These are phyloP conservation scores for Colostygia pectinataria DNA, from an alignment of 2,888 invertebrate species.

Conservation along the genomic window DNA sequence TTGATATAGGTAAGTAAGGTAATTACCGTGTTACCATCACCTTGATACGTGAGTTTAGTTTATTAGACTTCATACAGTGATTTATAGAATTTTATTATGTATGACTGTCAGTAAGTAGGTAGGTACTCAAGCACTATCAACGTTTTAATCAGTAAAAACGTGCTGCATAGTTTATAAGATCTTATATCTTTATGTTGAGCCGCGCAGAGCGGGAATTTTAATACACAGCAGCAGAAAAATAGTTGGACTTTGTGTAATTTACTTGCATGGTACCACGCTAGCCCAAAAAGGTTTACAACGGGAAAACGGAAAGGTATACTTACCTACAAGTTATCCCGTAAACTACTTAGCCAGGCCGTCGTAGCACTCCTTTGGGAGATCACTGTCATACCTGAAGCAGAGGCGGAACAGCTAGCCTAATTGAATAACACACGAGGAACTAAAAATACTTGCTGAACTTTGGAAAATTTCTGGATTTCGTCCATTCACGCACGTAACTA, in stretches of 20 bases:
- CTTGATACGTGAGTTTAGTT: too few relatives aligned
- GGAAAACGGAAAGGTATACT: conserved; percentile 9
- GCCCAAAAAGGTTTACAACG: conserved; percentile 18
- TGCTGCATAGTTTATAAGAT: conserved; percentile 13
- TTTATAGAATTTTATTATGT: neutral
- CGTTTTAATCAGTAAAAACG: conserved; percentile 17
- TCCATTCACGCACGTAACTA: conserved; percentile 1
- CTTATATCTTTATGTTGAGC: conserved; percentile 11
- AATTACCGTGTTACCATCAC: too few relatives aligned
- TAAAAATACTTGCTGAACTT: conserved; percentile 7
- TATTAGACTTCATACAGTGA: neutral
- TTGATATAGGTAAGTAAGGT: too few relatives aligned
- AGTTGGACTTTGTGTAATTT: conserved; percentile 21
- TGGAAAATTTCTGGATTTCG: conserved; percentile 4
- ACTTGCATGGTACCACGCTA: conserved; percentile 18
- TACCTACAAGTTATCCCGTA: conserved; percentile 21
- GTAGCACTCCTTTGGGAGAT: conserved; percentile 28
- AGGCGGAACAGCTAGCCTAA: conserved; percentile 39
- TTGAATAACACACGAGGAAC: conserved; percentile 27
- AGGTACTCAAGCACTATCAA: conserved; percentile 16
- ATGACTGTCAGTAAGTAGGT: neutral
- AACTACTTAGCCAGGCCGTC: conserved; percentile 25
- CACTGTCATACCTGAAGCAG: conserved; percentile 19
- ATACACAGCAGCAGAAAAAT: neutral
- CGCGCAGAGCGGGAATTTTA: conserved; percentile 5